Evolutionary conservation across 2,888 invertebrate species (phyloP).

Genomic region (Chalcosyrphus nemorum): DNA sequence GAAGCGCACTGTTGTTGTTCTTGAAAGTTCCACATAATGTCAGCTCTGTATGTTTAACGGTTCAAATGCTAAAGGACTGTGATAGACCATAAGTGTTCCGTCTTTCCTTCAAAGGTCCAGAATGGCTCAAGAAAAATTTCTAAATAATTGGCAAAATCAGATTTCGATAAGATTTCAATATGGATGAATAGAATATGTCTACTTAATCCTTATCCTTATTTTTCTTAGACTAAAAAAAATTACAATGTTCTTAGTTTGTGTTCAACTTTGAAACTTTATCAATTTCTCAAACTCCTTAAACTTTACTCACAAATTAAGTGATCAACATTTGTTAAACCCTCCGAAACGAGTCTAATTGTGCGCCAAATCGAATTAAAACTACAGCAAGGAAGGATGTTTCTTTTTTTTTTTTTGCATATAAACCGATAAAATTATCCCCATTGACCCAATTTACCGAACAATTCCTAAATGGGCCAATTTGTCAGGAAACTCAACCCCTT

Average conservation of each 20-base stretch:
- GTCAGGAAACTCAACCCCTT: neutral
- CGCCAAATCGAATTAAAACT: conserved; percentile 3
- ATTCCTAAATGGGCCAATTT: conserved; percentile 33
- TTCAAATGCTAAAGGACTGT: too few species aligned
- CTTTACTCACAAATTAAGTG: neutral
- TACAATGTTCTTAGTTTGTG: neutral
- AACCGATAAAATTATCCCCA: conserved; percentile 13
- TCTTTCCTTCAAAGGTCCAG: too few species aligned
- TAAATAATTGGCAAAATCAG: too few species aligned
- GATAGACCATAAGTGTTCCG: too few species aligned
- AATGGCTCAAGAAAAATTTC: too few species aligned
- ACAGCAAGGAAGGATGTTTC: neutral
- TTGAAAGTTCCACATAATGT: too few species aligned
- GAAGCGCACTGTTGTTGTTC: too few species aligned
- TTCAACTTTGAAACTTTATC: neutral
- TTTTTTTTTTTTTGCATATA: neutral
- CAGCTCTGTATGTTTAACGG: too few species aligned
- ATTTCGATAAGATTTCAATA: too few species aligned
- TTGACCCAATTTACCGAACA: conserved; percentile 16
- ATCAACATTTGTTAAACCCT: neutral
- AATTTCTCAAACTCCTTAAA: neutral
- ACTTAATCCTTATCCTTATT: too few species aligned
- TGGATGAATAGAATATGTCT: too few species aligned
- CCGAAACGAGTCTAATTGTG: neutral
- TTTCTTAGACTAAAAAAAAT: neutral